These are phyloP conservation scores for Caradrina clavipalpis DNA, from an alignment of 2,888 invertebrate genomes.

Conservation along the genomic window DNA sequence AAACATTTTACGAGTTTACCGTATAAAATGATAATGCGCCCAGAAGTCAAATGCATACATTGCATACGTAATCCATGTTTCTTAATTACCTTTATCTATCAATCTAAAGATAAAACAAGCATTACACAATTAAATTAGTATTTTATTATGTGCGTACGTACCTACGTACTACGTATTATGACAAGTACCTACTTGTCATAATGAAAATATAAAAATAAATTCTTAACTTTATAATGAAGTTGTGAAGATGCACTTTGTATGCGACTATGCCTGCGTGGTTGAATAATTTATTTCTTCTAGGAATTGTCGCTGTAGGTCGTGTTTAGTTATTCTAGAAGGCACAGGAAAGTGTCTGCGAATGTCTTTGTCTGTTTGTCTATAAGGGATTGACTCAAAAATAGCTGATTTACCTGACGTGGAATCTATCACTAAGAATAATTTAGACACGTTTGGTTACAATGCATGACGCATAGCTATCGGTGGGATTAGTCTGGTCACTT, in stretches of 20 bases:
- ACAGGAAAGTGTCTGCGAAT: slow-evolving; percentile 45
- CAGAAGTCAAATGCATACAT: slow-evolving; percentile 24
- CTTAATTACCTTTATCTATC: slow-evolving; percentile 46
- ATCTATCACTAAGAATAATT: slow-evolving; percentile 18
- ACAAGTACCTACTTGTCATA: slow-evolving; percentile 39
- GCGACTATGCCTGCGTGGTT: slow-evolving; percentile 23
- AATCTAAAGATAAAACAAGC: slow-evolving; percentile 41
- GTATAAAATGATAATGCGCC: slow-evolving; percentile 23
- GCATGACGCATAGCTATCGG: slow-evolving; percentile 12
- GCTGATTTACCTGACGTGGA: slow-evolving; percentile 33
- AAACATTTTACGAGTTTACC: slow-evolving; percentile 30
- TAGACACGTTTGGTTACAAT: slow-evolving; percentile 19
- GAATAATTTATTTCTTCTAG: slow-evolving; percentile 58
- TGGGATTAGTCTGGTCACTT: slow-evolving; percentile 17
- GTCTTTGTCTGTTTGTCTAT: slow-evolving; percentile 41
- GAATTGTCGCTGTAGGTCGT: slow-evolving; percentile 54
- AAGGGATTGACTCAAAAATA: slow-evolving; percentile 23
- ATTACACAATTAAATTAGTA: slow-evolving; percentile 34
- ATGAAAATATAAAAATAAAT: slow-evolving; percentile 48
- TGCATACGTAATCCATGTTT: slow-evolving; percentile 39
- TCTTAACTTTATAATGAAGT: slow-evolving; percentile 35
- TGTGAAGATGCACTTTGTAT: slow-evolving; percentile 47
- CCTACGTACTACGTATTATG: no score
- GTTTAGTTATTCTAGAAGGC: slow-evolving; percentile 46
- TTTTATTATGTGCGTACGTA: slow-evolving; percentile 51